phyloP scores from a whole-genome alignment of 2,113 vertebrate genomes.

The Lepidothrix coronata region DNA sequence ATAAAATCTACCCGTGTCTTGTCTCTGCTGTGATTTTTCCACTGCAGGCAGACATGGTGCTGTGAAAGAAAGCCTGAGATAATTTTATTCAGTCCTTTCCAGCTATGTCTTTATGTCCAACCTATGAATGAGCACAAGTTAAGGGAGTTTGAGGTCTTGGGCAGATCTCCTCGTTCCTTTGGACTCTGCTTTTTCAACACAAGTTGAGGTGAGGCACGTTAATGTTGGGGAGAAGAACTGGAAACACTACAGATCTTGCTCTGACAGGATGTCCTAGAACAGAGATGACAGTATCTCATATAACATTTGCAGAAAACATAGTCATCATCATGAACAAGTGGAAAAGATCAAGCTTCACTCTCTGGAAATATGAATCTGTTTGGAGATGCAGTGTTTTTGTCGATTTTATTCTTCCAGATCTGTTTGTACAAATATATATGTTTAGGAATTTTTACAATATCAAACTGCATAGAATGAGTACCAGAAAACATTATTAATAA shows the following conservation, averaged over 20 bases:
- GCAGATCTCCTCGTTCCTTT: background rate
- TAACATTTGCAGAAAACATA: rapidly evolving
- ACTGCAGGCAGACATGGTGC: background rate
- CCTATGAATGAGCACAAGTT: background rate
- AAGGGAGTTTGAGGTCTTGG: background rate
- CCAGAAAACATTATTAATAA: background rate
- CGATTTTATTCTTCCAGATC: background rate
- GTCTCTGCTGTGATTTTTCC: background rate
- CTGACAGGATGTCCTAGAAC: background rate
- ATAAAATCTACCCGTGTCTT: background rate
- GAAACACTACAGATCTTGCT: background rate
- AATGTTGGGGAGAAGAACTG: background rate
- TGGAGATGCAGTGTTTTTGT: background rate
- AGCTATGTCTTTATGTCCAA: background rate
- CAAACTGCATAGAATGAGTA: background rate
- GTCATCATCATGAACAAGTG: background rate
- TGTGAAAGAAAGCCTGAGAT: background rate
- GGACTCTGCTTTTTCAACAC: background rate
- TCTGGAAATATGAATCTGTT: background rate
- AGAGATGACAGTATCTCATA: background rate
- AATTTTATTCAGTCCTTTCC: background rate
- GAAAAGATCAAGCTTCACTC: background rate
- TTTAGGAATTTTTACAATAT: background rate
- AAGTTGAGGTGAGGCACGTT: background rate
- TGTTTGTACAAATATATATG: background rate